phyloP scores from a whole-genome alignment of 2,888 invertebrate genomes.

The Phoronis australis region DNA sequence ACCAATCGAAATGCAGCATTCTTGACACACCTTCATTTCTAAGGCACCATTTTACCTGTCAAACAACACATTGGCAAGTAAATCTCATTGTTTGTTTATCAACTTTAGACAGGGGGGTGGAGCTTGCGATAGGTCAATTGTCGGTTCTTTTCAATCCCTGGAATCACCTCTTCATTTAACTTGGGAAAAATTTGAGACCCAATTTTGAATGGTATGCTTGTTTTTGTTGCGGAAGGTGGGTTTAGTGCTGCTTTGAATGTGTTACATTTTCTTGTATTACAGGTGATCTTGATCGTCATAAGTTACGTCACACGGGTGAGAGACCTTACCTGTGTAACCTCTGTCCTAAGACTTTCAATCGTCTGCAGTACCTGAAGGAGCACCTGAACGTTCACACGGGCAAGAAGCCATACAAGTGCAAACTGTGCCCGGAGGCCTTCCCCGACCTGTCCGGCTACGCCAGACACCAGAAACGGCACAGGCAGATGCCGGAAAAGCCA shows the following conservation, averaged over 20 bases:
- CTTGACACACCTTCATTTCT: too few species aligned
- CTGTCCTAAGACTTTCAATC: slow-evolving; percentile 51
- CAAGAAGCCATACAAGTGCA: slow-evolving; percentile 47
- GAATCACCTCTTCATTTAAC: not conserved
- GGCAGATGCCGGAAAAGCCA: slow-evolving; percentile 1
- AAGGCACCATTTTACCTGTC: too few species aligned
- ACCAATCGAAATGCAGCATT: too few species aligned
- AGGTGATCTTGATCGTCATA: slow-evolving; percentile 51
- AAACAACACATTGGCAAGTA: too few species aligned
- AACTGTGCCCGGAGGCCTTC: slow-evolving; percentile 41
- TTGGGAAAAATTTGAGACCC: not conserved
- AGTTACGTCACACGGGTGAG: slow-evolving; percentile 49
- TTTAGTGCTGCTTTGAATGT: too few species aligned
- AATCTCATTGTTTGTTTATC: too few species aligned
- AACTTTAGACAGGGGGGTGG: too few species aligned
- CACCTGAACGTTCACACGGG: slow-evolving; percentile 52
- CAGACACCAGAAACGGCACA: slow-evolving; percentile 38
- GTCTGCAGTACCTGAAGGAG: slow-evolving; percentile 51
- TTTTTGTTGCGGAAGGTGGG: too few species aligned
- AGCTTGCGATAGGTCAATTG: not conserved
- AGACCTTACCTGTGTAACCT: slow-evolving; percentile 47
- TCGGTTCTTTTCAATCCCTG: not conserved
- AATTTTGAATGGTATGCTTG: too few species aligned
- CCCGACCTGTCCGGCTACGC: slow-evolving; percentile 39
- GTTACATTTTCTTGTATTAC: slow-evolving; percentile 12